Conservation (phyloP, 2,797 vertebrate genomes). For the Percopsis omiscomaycus region DNA sequence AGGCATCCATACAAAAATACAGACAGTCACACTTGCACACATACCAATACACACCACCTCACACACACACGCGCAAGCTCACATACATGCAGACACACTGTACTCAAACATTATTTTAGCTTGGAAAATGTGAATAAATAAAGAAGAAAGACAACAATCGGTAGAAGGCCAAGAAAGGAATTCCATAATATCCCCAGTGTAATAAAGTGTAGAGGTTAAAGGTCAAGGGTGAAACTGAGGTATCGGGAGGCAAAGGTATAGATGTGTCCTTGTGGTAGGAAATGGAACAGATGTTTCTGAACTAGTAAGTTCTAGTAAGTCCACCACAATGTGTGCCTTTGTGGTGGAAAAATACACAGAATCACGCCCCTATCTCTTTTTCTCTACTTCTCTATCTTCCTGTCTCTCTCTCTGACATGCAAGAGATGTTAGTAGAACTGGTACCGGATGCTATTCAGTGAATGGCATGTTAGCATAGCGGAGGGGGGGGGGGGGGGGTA, state of each 20-base stretch:
- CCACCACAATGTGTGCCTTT: too few species aligned
- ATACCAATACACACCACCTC: neutral
- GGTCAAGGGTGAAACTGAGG: conserved; percentile 28
- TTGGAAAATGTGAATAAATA: neutral
- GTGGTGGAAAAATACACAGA: conserved; percentile 6
- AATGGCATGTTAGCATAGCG: conserved; percentile 38
- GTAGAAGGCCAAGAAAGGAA: conserved; percentile 1
- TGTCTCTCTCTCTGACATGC: neutral
- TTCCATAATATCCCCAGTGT: conserved; percentile 24
- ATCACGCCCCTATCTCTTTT: neutral
- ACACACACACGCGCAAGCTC: neutral
- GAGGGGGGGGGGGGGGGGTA: conserved; percentile 51
- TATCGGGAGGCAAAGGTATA: conserved; percentile 8
- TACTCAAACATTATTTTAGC: neutral
- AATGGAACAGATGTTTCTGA: conserved; percentile 20
- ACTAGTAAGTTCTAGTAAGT: too few species aligned
- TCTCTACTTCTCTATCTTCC: neutral
- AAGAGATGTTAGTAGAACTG: conserved; percentile 48
- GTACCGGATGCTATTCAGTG: conserved; percentile 51
- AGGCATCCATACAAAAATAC: neutral
- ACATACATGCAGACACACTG: neutral
- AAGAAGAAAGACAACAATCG: conserved; percentile 7
- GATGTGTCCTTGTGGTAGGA: too few species aligned
- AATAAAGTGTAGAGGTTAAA: conserved; percentile 39
- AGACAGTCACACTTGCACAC: neutral